Conservation (phyloP, 2,113 vertebrate genomes). For the Onychostoma macrolepis region DNA sequence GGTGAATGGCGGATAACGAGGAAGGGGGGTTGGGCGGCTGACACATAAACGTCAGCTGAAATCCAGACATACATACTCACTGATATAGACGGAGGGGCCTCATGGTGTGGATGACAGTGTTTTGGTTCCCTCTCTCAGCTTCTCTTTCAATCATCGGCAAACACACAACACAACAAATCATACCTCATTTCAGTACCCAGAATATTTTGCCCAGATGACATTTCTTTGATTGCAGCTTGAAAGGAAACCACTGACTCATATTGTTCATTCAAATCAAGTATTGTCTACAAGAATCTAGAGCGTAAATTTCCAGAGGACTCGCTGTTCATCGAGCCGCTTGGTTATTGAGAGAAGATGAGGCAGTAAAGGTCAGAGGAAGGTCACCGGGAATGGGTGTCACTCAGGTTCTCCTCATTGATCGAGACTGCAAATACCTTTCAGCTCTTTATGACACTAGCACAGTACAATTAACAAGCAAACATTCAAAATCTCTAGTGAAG, state of each 20-base stretch:
- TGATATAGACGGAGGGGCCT: neutral
- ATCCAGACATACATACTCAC: neutral
- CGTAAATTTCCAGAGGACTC: neutral
- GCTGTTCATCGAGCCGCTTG: neutral
- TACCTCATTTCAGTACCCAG: slow-evolving; percentile 18
- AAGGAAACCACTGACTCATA: slow-evolving; percentile 38
- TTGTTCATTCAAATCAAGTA: slow-evolving; percentile 8
- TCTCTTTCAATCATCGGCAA: neutral
- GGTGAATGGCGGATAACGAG: neutral
- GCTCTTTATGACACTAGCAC: neutral
- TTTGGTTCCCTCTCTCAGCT: neutral
- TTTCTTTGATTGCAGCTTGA: slow-evolving; percentile 42
- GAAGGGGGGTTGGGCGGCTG: neutral
- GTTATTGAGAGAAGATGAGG: neutral
- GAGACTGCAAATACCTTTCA: neutral
- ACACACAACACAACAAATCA: slow-evolving; percentile 14
- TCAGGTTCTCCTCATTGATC: slow-evolving; percentile 28
- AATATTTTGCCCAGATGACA: slow-evolving; percentile 6
- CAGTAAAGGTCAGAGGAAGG: slow-evolving; percentile 15
- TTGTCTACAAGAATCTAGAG: slow-evolving; percentile 54
- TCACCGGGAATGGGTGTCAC: neutral
- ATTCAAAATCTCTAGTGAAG: neutral
- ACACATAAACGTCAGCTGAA: slow-evolving; percentile 33
- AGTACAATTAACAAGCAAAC: neutral
- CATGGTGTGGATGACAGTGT: neutral